Base-by-base conservation (phyloP, 2,888 invertebrate genomes). In the Amphipoea lucens region DNA sequence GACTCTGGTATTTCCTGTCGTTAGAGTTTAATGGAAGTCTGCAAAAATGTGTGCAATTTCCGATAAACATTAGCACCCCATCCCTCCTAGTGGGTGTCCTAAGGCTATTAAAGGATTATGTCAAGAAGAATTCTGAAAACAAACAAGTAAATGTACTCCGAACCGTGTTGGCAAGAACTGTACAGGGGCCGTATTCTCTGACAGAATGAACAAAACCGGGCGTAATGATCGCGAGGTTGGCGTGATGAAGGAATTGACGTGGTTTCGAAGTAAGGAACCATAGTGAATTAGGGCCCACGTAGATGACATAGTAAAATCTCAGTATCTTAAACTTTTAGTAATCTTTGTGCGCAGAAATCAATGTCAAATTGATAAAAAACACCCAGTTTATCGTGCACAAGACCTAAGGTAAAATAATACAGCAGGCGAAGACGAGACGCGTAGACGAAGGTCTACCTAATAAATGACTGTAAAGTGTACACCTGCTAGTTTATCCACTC, bases 91-190 rank as follows among this genome's bases (percentile, higher is more conserved):
- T 23, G n/a, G 54, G 2, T 57, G 23, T 45, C 20, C 20, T 45
- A n/a, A 74, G 4, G 36, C 36, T n/a, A 77, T 74, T 57, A 57
- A 36, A 36, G 20, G 36, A 63, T 76, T 73, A 23, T 48, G 9
- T 48, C 17, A 20, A n/a, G 45, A 70, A 23, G 4, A 29, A 40
- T 40, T 54, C 42, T 74, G 11, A 40, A 17, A 60, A n/a, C 23
- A 75, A 12, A 12, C 23, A 0, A 11, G 45, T 70, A 23, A 36
- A 29, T 57, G 1, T 14, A 57, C 17, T 70, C 36, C 20, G 42
- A 69, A 54, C 9, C 14, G 17, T 23, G 12, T 40, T 23, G 12
- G 12, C 65, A 66, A 23, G 40, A 23, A 66, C 1, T 6, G 40
- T 23, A 23, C 2, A 62, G 51, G 54, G 54, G 6, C 7, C 20